Evolutionary conservation across 2,113 vertebrate species (phyloP).

Genomic region (Bombycilla garrulus): DNA sequence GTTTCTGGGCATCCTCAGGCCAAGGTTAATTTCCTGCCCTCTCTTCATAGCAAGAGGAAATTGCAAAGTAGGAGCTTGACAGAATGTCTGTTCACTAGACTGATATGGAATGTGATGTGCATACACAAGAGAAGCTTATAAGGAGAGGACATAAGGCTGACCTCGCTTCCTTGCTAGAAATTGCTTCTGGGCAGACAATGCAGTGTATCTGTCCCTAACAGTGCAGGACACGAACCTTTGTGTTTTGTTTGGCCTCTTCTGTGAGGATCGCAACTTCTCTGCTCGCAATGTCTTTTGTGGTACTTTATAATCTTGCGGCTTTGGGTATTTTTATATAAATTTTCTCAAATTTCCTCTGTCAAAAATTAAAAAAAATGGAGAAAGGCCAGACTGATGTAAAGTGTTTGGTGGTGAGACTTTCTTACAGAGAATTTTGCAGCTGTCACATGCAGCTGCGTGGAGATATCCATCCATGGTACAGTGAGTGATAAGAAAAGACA

Average conservation of each 20-base stretch:
- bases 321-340: not conserved
- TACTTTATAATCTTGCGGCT: not conserved
- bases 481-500: not conserved
- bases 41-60: conserved; percentile 7
- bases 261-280: not conserved
- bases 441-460: not conserved
- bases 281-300: not conserved
- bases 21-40: conserved; percentile 43
- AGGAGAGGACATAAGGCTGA: not conserved
- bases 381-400: not conserved
- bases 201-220: too few relatives aligned
- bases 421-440: not conserved
- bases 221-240: rapidly evolving
- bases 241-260: not conserved
- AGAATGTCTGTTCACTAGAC: not conserved
- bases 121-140: not conserved
- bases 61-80: not conserved
- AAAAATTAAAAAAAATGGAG: not conserved
- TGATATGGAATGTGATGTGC: not conserved
- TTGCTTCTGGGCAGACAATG: not conserved
- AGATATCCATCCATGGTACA: not conserved
- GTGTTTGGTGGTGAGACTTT: not conserved
- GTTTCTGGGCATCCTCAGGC: not conserved
- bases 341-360: not conserved
- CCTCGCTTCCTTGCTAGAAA: not conserved